A percentile compares a stretch with the other conserved stretches of the same genome.
phyloP scores from a whole-genome alignment of 1,140 invertebrate genomes.

The Scaptomyza graminum region DNA sequence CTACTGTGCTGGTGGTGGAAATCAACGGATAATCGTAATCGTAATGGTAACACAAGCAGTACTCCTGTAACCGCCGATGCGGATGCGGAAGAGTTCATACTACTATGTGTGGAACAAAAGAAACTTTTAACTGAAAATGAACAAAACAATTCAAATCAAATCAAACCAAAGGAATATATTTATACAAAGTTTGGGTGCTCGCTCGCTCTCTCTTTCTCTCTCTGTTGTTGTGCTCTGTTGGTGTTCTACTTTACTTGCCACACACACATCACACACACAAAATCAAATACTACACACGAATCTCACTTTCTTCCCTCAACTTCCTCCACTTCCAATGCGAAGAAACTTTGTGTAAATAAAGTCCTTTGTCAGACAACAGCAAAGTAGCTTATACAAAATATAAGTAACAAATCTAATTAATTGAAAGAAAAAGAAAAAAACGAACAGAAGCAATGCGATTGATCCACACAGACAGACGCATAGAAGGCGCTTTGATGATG shows the following conservation, averaged over 20 bases:
- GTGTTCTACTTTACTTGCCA: conserved; percentile 39
- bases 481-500: conserved; percentile 46
- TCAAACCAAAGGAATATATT: conserved; percentile 81
- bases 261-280: conserved; percentile 5
- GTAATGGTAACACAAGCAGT: conserved; percentile 77
- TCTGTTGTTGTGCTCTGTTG: conserved; percentile 31
- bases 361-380: conserved; percentile 67
- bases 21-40: conserved; percentile 57
- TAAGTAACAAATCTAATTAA: conserved; percentile 2
- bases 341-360: conserved; percentile 84
- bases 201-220: conserved; percentile 13
- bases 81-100: conserved; percentile 42
- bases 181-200: conserved; percentile 80
- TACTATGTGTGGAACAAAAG: conserved; percentile 53
- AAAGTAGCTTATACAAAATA: conserved; percentile 13
- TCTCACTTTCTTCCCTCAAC: conserved; percentile 18
- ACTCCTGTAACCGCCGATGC: conserved; percentile 39
- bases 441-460: conserved; percentile 74
- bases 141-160: conserved; percentile 25
- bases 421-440: background rate
- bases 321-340: conserved; percentile 44
- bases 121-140: conserved; percentile 29
- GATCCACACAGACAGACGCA: conserved; percentile 71
- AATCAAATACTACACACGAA: background rate
- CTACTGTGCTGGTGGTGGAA: conserved; percentile 57